phyloP scores from a whole-genome alignment of 2,888 invertebrate genomes.

The Coleophora flavipennella region DNA sequence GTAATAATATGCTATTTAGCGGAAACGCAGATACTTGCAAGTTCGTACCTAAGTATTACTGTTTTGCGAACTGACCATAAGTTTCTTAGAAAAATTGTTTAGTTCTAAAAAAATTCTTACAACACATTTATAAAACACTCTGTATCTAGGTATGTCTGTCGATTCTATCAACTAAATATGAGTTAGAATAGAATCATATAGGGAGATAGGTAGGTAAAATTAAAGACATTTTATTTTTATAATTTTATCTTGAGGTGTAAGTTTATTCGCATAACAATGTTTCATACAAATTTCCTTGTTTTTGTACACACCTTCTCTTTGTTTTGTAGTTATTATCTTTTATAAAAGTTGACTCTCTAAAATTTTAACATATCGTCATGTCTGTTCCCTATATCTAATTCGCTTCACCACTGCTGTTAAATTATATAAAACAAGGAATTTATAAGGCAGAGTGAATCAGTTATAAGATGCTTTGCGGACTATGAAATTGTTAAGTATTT shows the following conservation, averaged over 20 bases:
- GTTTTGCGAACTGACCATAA: too few species aligned
- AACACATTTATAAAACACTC: too few species aligned
- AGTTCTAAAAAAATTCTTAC: too few species aligned
- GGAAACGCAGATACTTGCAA: too few species aligned
- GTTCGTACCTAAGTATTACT: too few species aligned
- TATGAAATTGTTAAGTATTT: conserved; percentile 45
- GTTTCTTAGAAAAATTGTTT: too few species aligned
- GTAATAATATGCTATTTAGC: too few species aligned
- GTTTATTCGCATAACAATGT: conserved; percentile 74
- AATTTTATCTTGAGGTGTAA: conserved; percentile 72
- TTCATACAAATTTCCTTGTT: conserved; percentile 73
- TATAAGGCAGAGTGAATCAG: conserved; percentile 60
- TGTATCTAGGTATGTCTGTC: too few species aligned
- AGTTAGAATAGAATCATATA: too few species aligned
- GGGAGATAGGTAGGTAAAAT: conserved; percentile 26
- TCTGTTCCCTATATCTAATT: conserved; percentile 71
- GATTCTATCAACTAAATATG: too few species aligned
- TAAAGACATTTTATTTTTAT: conserved; percentile 55
- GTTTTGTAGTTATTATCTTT: conserved; percentile 65
- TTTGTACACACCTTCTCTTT: conserved; percentile 72
- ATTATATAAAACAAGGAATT: conserved; percentile 53
- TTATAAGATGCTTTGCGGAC: conserved; percentile 44
- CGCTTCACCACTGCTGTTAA: conserved; percentile 64
- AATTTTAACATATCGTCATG: conserved; percentile 70
- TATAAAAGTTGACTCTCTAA: conserved; percentile 73